A percentile compares a stretch with the other conserved stretches of the same genome.
Evolutionary conservation across 2,797 vertebrate genomes (phyloP).

Genomic region (Bradypus variegatus): DNA sequence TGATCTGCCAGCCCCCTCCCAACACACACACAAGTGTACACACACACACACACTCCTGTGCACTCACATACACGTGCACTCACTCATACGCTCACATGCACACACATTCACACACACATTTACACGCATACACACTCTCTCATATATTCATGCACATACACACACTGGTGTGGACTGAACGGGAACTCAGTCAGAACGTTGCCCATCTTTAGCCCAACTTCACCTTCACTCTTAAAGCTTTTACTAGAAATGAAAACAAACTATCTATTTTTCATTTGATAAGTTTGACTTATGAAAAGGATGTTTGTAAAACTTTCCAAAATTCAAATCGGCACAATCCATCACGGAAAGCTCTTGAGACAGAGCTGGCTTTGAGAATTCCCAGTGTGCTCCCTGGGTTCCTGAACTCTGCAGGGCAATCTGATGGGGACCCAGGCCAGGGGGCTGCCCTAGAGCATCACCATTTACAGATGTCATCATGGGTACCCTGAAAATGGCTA

Average conservation of each 20-base stretch:
- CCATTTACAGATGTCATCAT: rapidly evolving
- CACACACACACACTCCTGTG: not conserved
- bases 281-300: not conserved
- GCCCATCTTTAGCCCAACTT: rapidly evolving
- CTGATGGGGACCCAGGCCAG: too few relatives aligned
- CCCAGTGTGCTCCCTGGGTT: not conserved
- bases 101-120: not conserved
- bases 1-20: not conserved
- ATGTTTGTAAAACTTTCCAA: not conserved
- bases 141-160: too few relatives aligned
- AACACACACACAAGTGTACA: too few relatives aligned
- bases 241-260: not conserved
- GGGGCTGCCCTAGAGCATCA: rapidly evolving
- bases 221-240: not conserved
- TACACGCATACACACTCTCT: not conserved
- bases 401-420: not conserved
- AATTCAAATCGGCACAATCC: not conserved
- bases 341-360: not conserved
- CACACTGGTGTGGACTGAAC: not conserved
- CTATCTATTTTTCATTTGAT: not conserved
- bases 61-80: too few relatives aligned
- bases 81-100: not conserved
- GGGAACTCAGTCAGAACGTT: too few relatives aligned
- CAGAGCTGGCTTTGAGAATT: too few relatives aligned
- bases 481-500: not conserved